These are phyloP conservation scores for Periparus ater DNA, from an alignment of 2,797 vertebrate genomes.

Conservation along the genomic window DNA sequence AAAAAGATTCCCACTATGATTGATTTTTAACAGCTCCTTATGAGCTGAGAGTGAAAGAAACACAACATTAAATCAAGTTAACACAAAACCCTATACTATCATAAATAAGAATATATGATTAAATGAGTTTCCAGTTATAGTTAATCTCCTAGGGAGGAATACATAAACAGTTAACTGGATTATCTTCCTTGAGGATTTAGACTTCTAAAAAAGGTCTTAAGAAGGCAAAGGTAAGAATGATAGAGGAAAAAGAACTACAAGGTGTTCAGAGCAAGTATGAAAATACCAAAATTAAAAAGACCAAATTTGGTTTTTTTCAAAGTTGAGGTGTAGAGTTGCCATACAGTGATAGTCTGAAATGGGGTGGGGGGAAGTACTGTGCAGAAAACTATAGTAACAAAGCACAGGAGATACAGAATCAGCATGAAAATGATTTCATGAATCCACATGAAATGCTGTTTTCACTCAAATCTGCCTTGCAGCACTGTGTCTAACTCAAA, in stretches of 20 bases:
- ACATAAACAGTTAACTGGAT: not conserved
- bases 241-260: not conserved
- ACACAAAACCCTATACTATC: not conserved
- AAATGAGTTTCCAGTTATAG: not conserved
- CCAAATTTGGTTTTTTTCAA: accelerated
- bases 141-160: not conserved
- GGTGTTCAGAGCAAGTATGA: not conserved
- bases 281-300: not conserved
- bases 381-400: not conserved
- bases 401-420: not conserved
- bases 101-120: not conserved
- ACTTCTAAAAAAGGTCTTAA: not conserved
- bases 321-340: not conserved
- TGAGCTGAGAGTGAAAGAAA: not conserved
- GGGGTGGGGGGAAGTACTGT: not conserved
- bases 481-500: not conserved
- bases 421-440: not conserved
- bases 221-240: not conserved
- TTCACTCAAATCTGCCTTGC: not conserved
- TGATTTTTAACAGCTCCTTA: not conserved
- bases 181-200: not conserved
- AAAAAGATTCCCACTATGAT: not conserved
- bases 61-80: not conserved
- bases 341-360: not conserved
- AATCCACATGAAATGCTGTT: not conserved